Evolutionary conservation across 1,140 invertebrate species (phyloP), one percentile per base, ranked within the genome.

Genomic region (Anastrepha ludens): DNA sequence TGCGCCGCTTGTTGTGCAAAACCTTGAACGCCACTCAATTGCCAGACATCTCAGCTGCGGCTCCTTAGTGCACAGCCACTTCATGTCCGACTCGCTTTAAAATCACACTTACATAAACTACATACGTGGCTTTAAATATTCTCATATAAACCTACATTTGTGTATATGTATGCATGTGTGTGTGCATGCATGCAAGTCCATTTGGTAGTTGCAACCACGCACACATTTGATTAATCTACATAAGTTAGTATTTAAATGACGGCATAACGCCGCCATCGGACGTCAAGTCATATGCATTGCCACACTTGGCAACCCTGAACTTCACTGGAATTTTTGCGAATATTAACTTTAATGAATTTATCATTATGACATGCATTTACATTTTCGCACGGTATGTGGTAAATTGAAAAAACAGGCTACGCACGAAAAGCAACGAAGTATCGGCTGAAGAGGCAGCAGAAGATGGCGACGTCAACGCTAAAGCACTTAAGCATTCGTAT

Each of bases 361-460:
- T 88, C 88, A 88, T 88, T 88, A 88, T 88, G 88, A 88, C 88
- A 81, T 87, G 88, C 88, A 88, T 88, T 88, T 88, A 86, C 70
- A 81, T 86, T 88, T 88, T 88, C 88, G 88, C 88, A 88, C 88
- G 70, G 88, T 85, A 88, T 88, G 88, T 87, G 88, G 88, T 88
- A 88, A 88, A 88, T 88, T 88, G 88, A 88, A 88, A 88, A 88
- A 87, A 85, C 60, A 62, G 85, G 59, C 74, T 81, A 81, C 74
- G 74, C 74, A 81, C 47, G 74, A 81, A 58, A 81, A 3, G 44
- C 47, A 81, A n/a, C 58, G 74, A 9, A 41, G 41, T 41, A n/a
- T n/a, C 13, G 5, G 6, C 67, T 17, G 9, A 74, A 15, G 41
- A 15, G 4, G 13, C 39, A 41, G 67, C 39, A n/a, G 67, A 74